These are phyloP conservation scores for Gymnorhina tibicen DNA, from an alignment of 2,113 vertebrate species.

Conservation along the genomic window DNA sequence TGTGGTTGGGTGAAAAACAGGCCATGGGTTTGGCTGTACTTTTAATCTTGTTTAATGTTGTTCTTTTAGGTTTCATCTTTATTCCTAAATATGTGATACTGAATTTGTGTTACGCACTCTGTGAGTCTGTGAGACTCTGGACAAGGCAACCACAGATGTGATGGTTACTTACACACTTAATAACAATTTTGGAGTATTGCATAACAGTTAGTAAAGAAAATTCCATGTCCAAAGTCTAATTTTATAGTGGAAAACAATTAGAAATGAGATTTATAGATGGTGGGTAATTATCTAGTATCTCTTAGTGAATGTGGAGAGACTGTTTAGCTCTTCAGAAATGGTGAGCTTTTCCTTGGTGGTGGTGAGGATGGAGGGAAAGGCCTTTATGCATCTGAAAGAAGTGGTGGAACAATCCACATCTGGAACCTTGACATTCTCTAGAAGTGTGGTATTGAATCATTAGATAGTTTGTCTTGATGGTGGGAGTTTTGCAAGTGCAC, in stretches of 20 bases:
- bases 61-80: background rate
- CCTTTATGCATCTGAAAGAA: background rate
- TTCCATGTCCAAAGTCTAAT: accelerated
- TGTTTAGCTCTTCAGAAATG: background rate
- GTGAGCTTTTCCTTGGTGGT: background rate
- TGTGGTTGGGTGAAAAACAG: background rate
- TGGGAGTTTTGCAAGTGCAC: background rate
- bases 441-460: background rate
- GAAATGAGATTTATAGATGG: background rate
- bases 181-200: background rate
- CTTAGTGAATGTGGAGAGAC: too few species aligned
- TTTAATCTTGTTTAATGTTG: background rate
- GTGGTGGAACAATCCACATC: background rate
- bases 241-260: background rate
- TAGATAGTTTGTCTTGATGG: background rate
- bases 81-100: accelerated
- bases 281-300: background rate
- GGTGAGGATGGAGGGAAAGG: background rate
- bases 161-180: background rate
- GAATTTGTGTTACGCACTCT: background rate
- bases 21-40: background rate
- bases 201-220: background rate
- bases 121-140: background rate
- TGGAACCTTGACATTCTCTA: background rate
- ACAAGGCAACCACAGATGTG: background rate